A percentile compares a stretch with the other conserved stretches of the same genome.
These are phyloP conservation scores for Beris morrisii DNA, from an alignment of 2,888 invertebrate species.

Conservation along the genomic window DNA sequence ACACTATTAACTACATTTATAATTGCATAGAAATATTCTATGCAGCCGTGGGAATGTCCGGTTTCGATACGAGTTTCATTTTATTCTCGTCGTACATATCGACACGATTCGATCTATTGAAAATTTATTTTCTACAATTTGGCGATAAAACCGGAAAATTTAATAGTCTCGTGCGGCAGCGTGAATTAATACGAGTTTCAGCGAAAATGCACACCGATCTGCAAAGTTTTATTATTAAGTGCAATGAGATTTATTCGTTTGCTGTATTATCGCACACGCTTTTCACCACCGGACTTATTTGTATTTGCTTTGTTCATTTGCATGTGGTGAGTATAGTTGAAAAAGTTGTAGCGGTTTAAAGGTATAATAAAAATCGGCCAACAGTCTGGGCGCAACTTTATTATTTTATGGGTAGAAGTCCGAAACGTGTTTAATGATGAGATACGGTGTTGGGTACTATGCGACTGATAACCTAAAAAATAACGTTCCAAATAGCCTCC, in stretches of 20 bases:
- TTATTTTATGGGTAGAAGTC: too few species aligned
- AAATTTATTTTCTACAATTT: conserved; percentile 12
- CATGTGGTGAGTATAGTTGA: neutral
- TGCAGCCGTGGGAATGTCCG: conserved; percentile 19
- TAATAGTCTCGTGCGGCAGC: conserved; percentile 5
- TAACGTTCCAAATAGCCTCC: too few species aligned
- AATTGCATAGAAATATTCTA: conserved; percentile 21
- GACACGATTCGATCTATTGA: conserved; percentile 17
- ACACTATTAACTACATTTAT: conserved; percentile 22
- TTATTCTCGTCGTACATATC: conserved; percentile 21
- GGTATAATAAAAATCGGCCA: too few species aligned
- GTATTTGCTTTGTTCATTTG: conserved; percentile 21
- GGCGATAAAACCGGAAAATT: conserved; percentile 7
- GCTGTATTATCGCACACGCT: conserved; percentile 7
- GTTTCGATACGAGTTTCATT: conserved; percentile 20
- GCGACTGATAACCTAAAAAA: too few species aligned
- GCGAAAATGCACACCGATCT: conserved; percentile 8
- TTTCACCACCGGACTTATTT: conserved; percentile 23
- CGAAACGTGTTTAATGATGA: too few species aligned
- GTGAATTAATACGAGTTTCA: conserved; percentile 10
- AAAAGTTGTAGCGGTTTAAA: too few species aligned
- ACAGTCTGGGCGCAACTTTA: too few species aligned
- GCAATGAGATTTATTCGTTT: conserved; percentile 15
- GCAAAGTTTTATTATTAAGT: conserved; percentile 14
- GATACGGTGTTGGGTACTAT: too few species aligned